Base-by-base conservation (phyloP, 2,888 invertebrate species). In the Heliconius ethilla region DNA sequence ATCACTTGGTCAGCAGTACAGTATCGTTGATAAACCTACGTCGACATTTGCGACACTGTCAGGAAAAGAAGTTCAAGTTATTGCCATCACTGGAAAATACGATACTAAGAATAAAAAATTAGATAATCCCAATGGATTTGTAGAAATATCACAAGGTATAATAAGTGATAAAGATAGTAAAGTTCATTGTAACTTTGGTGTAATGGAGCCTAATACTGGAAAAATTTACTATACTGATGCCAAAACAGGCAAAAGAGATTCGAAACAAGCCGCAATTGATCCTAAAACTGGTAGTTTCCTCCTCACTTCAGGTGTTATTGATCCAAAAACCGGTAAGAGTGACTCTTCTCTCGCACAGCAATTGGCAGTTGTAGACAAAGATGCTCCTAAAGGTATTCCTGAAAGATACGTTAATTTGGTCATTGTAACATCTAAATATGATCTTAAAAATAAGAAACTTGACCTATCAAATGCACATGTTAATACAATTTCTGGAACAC, bases 161-260 rank as follows among this genome's bases (percentile, higher is more conserved):
- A 95, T 96, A 81, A 96, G 96, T 83, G 96, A 96, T 82, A 96
- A 96, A 90, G 96, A 96, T 66, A 95, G 96, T 80, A 96, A 96
- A 91, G 96, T 96, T 82, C 96, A 96, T 85, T 84, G 96, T 85
- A 90, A 96, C 95, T 88, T 96, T 94, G 90, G 96, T 92, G 82
- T 96, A 91, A 90, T 95, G 25, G 96, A 96, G 81, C 93, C 94
- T 5, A 92, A 96, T 86, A 95, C 95, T 22, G 96, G 96, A 22
- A 94, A 94, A 82, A 87, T 91, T 82, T 95, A 90, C 87, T 94
- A 95, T 51, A 96, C 95, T 1, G 96, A 96, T 85, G 95, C 94
- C 0, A 92, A 93, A 80, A 95, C 95, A n/a, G 96, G 96, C 1
- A 95, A 95, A 85, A 95, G 95, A 78, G 96, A 96, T 85, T 95